phyloP scores from a whole-genome alignment of 1,140 invertebrate genomes.

The Copidosoma floridanum region DNA sequence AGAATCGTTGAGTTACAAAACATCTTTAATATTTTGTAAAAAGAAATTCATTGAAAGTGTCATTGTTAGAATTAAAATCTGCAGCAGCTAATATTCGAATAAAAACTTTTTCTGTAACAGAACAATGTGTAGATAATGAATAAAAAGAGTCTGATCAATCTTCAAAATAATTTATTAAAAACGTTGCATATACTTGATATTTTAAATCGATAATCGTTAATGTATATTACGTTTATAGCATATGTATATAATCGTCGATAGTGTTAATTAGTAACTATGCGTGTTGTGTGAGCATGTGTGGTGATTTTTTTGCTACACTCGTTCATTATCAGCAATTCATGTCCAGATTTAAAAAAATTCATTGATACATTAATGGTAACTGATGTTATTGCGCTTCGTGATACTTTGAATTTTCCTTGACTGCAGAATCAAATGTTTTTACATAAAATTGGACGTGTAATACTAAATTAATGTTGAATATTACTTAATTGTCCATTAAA shows the following conservation, averaged over 20 bases:
- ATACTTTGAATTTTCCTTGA: too few species aligned
- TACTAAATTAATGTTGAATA: too few species aligned
- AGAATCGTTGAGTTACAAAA: too few species aligned
- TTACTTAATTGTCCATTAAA: slow-evolving; percentile 2
- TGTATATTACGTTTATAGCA: slow-evolving; percentile 28
- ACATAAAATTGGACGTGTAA: too few species aligned
- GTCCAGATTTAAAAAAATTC: slow-evolving; percentile 25
- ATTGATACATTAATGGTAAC: too few species aligned
- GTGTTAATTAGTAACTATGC: slow-evolving; percentile 51
- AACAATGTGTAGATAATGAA: background rate
- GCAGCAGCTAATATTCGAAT: too few species aligned
- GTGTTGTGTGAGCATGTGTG: slow-evolving; percentile 49
- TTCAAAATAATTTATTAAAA: slow-evolving; percentile 57
- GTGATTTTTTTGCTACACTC: slow-evolving; percentile 15
- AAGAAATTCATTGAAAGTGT: too few species aligned
- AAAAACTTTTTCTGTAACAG: too few species aligned
- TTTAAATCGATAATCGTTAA: slow-evolving; percentile 44
- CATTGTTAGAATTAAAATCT: too few species aligned
- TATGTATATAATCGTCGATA: slow-evolving; percentile 36
- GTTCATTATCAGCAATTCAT: background rate
- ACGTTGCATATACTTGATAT: slow-evolving; percentile 50
- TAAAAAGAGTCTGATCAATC: slow-evolving; percentile 38
- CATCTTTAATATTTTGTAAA: too few species aligned
- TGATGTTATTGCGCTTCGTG: too few species aligned
- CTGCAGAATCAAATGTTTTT: too few species aligned